Evolutionary conservation across 2,888 invertebrate genomes (phyloP), one percentile per base, ranked within the genome.

Genomic region (Sisyra nigra): DNA sequence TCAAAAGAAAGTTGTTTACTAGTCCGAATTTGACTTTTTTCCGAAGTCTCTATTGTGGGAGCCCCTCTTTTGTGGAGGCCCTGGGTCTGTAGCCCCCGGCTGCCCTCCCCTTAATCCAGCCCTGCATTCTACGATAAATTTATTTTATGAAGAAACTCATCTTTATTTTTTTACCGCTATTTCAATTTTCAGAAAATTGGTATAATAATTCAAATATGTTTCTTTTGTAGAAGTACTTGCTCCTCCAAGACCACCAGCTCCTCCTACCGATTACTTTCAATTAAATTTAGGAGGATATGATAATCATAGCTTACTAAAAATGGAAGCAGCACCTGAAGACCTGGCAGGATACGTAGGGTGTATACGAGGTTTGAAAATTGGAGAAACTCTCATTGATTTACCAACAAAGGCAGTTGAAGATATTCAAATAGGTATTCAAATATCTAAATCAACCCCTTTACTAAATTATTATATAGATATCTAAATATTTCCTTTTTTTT

Each of bases 241-340:
- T 42, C 89, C 89, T 6, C 87, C 87, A 60, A 71, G 89, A 48
- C 89, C 89, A 3, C 87, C 87, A 17, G 86, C 88, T 1, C 85
- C 87, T 5, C 88, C 89, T 1, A 85, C 83, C 1, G 84, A 86
- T 55, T 91, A 91, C 60, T 87, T 89, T 56, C 87, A 89, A 65
- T 72, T 84, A 54, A 87, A 88, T 61, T 68, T 91, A 35, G 91
- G 89, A 30, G 88, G 88, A 9, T 86, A 80, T 55, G 87, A 88
- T 60, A 69, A 76, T 2, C 77, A 80, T 54, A 83, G 82, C 48
- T 63, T 80, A 52, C 60, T 78, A 45, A 68, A 72, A 48, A 69
- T 72, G 9, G 69, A 72, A 40, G 59, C 63, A 40, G 66, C 69
- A 50, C 60, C 65, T 30, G 58, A 65, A 17, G 53, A 60, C 37